Evolutionary conservation across 2,888 invertebrate species (phyloP).

Genomic region (Beris chalybata): DNA sequence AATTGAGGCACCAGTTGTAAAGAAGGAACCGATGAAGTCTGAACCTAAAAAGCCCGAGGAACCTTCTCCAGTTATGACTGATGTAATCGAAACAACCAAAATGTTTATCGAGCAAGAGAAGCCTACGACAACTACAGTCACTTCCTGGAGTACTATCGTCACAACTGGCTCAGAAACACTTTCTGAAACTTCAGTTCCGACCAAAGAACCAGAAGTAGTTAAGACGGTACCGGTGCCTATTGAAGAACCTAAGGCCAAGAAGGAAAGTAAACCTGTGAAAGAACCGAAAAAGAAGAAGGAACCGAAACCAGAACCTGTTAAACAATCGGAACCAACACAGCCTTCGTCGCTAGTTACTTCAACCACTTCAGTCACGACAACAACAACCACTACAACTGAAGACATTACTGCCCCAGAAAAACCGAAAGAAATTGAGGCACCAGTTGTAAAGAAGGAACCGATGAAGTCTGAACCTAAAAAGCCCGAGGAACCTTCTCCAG

Average conservation of each 20-base stretch:
- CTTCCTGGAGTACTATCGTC: too few relatives aligned
- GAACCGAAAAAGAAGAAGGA: background rate
- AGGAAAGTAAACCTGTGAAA: background rate
- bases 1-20: background rate
- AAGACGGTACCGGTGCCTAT: background rate
- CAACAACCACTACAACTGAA: background rate
- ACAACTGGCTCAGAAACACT: too few relatives aligned
- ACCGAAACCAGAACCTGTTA: too few relatives aligned
- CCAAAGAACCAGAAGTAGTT: too few relatives aligned
- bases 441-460: background rate
- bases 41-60: background rate
- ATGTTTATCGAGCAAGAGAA: background rate
- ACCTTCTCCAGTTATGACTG: too few relatives aligned
- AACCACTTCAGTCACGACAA: background rate
- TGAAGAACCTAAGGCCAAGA: background rate
- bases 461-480: background rate
- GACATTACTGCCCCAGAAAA: background rate
- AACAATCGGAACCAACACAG: background rate
- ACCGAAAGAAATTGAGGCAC: background rate
- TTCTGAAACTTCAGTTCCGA: too few relatives aligned
- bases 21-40: too few relatives aligned
- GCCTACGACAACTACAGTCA: too few relatives aligned
- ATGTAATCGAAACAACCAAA: too few relatives aligned
- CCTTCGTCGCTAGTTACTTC: background rate
- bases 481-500: too few relatives aligned